Evolutionary conservation across 92 coral and sea anemone species (phyloP), one percentile per base, ranked within the genome.

Genomic region (Diadumene lineata): DNA sequence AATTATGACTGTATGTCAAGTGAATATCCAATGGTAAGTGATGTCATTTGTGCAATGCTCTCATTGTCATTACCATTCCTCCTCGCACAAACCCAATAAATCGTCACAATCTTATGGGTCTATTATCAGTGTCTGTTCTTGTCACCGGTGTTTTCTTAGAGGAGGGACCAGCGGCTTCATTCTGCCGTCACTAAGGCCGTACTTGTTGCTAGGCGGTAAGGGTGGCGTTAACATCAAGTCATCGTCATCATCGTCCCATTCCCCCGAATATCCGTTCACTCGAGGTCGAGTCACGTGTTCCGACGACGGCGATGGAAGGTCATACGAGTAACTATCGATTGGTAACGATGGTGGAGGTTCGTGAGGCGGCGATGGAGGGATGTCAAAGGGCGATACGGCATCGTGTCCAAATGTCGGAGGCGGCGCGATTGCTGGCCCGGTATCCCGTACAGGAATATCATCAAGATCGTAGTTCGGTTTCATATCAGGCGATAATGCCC

Each of bases 121-220:
- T n/a, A n/a, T n/a, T n/a, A n/a, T n/a, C n/a, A n/a, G n/a, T n/a
- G n/a, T n/a, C 26, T 28, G 19, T 29, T 28, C 7, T 10, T 62
- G 85, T 74, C 68, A 87, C 69, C 92, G 80, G 25, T 83, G 85
- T 60, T 87, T 87, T 53, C 92, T 67, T n/a, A 87, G 69, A 13
- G 88, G 88, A 6, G 88, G 92, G 30, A 87, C 88, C 19, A 87
- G 67, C 31, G 92, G 92, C 66, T 79, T 82, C 48, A 79, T 60
- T n/a, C 18, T 23, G 17, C 66, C 75, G 34, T 69, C 81, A 1
- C 55, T 29, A 32, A 55, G 60, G 50, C 64, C 77, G 71, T 87
- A 83, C 31, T 78, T 78, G 48, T 83, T 78, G 21, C 82, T 77
- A 32, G 88, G 92, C 17, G 92, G 85, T 1, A 74, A 78, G 66